These are phyloP conservation scores for Pollenia amentaria DNA, from an alignment of 2,888 invertebrate genomes.

Conservation along the genomic window DNA sequence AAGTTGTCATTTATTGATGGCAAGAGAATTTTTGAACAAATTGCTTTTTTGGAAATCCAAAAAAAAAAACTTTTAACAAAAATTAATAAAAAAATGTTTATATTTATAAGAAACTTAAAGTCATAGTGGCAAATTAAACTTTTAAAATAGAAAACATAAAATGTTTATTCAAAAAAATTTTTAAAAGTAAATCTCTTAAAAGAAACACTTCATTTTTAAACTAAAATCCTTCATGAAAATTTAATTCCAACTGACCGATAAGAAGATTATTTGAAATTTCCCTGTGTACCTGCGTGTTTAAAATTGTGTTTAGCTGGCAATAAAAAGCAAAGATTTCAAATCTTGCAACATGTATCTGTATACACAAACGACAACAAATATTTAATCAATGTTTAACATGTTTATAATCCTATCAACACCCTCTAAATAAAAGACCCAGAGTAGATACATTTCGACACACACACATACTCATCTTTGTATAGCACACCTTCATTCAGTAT, in stretches of 20 bases:
- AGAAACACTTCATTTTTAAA: background rate
- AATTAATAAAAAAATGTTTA: background rate
- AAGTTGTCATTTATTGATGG: constrained; percentile 15
- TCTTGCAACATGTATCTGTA: background rate
- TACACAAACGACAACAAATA: constrained; percentile 13
- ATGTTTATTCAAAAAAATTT: too few relatives aligned
- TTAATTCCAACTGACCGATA: constrained; percentile 38
- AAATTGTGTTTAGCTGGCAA: constrained; percentile 39
- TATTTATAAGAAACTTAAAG: background rate
- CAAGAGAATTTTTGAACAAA: constrained; percentile 35
- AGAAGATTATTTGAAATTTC: constrained; percentile 29
- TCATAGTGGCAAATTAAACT: background rate
- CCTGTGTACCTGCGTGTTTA: constrained; percentile 8
- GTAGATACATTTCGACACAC: background rate
- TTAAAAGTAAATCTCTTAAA: too few relatives aligned
- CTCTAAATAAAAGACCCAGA: constrained; percentile 12
- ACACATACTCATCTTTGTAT: background rate
- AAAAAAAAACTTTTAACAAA: background rate
- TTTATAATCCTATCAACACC: constrained; percentile 68
- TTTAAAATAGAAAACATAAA: too few relatives aligned
- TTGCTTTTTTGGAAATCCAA: background rate
- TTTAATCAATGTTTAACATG: constrained; percentile 66
- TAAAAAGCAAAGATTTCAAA: constrained; percentile 30
- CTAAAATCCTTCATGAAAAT: constrained; percentile 1
- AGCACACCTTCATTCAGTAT: constrained; percentile 22